phyloP scores from a whole-genome alignment of 2,113 vertebrate species.

The Micronisus gabar region DNA sequence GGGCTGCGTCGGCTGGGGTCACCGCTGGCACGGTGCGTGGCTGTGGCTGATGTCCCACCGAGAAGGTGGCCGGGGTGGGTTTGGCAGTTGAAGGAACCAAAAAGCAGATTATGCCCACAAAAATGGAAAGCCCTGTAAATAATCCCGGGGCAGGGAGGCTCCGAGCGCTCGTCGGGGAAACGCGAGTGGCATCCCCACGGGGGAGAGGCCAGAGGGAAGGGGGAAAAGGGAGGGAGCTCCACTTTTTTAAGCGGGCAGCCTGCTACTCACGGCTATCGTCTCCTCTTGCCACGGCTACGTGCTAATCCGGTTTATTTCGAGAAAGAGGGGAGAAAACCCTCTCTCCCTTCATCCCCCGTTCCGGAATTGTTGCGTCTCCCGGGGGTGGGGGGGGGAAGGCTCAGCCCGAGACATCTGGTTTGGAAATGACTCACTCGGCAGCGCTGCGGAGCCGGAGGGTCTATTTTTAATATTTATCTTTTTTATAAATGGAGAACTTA shows the following conservation, averaged over 20 bases:
- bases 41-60: neutral
- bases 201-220: neutral
- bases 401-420: neutral
- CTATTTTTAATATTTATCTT: neutral
- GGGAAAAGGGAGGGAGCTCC: neutral
- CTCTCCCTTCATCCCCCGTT: neutral
- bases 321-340: neutral
- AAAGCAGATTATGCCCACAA: neutral
- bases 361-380: neutral
- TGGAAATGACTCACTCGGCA: constrained; percentile 43
- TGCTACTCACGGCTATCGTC: neutral
- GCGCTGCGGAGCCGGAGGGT: neutral
- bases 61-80: neutral
- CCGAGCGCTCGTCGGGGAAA: accelerated
- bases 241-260: neutral
- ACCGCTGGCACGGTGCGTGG: neutral
- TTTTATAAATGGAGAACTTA: neutral
- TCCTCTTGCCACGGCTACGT: neutral
- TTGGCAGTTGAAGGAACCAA: neutral
- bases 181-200: neutral
- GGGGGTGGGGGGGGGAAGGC: neutral
- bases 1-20: neutral
- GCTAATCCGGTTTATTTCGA: neutral
- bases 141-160: neutral
- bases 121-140: neutral